Percentiles rank a stretch among this genome's conserved stretches.
Conservation (phyloP, 2,113 vertebrate genomes). For the Channa maculata region DNA sequence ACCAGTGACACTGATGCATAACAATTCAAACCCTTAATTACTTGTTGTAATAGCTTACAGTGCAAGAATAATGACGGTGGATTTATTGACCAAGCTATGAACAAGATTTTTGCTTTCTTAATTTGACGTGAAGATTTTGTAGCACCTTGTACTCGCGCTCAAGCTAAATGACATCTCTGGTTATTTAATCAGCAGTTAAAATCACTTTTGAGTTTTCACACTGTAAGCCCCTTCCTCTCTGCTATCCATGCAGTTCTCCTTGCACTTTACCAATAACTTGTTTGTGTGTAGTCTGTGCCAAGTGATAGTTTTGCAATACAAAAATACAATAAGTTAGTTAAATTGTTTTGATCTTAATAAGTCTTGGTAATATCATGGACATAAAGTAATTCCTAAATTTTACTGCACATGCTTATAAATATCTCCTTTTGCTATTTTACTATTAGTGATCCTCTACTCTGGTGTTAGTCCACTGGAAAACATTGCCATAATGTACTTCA, state of each 20-base stretch:
- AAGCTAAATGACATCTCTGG: conserved; percentile 73
- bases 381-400: conserved; percentile 27
- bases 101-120: not conserved
- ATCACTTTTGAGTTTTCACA: conserved; percentile 36
- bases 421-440: conserved; percentile 36
- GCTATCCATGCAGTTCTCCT: conserved; percentile 60
- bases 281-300: conserved; percentile 75
- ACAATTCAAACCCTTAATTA: not conserved
- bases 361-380: conserved; percentile 43
- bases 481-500: conserved; percentile 20
- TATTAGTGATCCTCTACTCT: conserved; percentile 47
- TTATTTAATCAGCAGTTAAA: conserved; percentile 41
- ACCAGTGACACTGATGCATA: no score
- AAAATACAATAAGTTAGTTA: conserved; percentile 31
- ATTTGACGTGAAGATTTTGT: conserved; percentile 12
- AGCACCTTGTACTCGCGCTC: conserved; percentile 44
- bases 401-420: conserved; percentile 38
- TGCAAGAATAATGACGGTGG: no score
- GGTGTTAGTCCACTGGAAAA: conserved; percentile 49
- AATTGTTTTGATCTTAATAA: conserved; percentile 26
- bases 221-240: conserved; percentile 29
- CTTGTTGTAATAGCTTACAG: not conserved
- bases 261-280: conserved; percentile 79
- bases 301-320: conserved; percentile 70
- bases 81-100: not conserved